phyloP scores from a whole-genome alignment of 2,888 invertebrate species.

The Andrena minutula region DNA sequence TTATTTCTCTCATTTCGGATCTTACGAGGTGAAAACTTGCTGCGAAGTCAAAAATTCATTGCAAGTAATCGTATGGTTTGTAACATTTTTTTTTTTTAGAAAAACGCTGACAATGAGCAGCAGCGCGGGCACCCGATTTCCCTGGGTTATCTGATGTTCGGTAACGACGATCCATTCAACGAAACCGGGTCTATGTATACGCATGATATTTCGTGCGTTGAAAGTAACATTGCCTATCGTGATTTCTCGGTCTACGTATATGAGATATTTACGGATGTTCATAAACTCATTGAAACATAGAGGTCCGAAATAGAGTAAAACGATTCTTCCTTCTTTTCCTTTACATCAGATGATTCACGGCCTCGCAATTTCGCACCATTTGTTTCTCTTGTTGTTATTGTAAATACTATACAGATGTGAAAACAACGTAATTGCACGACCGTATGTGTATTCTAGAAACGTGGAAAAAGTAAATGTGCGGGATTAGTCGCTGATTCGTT shows the following conservation, averaged over 20 bases:
- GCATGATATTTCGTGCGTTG: not conserved
- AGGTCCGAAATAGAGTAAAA: too few relatives aligned
- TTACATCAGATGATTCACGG: not conserved
- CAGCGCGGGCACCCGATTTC: too few relatives aligned
- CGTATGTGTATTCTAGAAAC: not conserved
- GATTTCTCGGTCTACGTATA: not conserved
- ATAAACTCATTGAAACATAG: not conserved
- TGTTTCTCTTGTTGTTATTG: not conserved
- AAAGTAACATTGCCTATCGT: not conserved
- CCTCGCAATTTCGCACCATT: slow-evolving; percentile 1
- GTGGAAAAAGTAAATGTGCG: not conserved
- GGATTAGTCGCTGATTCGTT: too few relatives aligned
- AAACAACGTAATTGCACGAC: not conserved
- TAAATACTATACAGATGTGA: not conserved
- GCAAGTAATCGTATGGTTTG: too few relatives aligned
- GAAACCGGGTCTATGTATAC: too few relatives aligned
- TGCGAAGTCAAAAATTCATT: too few relatives aligned
- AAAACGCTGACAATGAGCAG: too few relatives aligned
- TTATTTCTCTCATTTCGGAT: too few relatives aligned
- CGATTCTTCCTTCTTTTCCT: not conserved
- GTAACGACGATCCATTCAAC: too few relatives aligned
- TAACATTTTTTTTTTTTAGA: too few relatives aligned
- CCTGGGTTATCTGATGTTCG: not conserved
- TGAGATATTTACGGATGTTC: not conserved
- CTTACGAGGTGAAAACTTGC: too few relatives aligned